These are phyloP conservation scores for Mesorhabditis spiculigera DNA, from an alignment of 2,888 invertebrate species.

Conservation along the genomic window DNA sequence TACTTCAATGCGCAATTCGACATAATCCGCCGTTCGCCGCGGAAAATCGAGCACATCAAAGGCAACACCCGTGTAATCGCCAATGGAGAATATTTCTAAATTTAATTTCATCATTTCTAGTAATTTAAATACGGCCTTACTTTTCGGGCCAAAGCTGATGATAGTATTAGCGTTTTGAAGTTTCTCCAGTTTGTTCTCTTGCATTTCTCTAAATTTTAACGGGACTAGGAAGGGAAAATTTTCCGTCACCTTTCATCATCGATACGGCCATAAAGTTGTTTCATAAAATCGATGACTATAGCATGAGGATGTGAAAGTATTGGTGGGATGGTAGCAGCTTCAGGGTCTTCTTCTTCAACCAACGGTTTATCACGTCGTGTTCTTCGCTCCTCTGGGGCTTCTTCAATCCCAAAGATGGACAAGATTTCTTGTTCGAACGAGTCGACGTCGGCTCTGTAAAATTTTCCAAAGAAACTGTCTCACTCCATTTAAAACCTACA, in stretches of 20 bases:
- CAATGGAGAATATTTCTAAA: too few species aligned
- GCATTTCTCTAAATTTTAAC: background rate
- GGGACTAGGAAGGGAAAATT: background rate
- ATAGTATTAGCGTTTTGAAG: background rate
- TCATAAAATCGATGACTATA: constrained; percentile 4
- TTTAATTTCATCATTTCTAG: too few species aligned
- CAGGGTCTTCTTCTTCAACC: background rate
- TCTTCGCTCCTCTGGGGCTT: background rate
- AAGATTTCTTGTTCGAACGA: background rate
- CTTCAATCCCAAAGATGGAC: background rate
- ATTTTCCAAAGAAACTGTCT: too few species aligned
- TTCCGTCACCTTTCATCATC: background rate
- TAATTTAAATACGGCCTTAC: background rate
- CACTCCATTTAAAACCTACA: too few species aligned
- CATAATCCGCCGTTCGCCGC: too few species aligned
- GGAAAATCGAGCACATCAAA: too few species aligned
- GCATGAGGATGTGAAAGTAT: background rate
- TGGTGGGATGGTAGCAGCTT: too few species aligned
- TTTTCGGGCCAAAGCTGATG: background rate
- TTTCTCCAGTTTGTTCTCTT: background rate
- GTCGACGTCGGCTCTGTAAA: background rate
- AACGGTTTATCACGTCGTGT: background rate
- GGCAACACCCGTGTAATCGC: too few species aligned
- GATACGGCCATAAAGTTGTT: background rate
- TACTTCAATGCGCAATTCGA: too few species aligned